Evolutionary conservation across 2,113 vertebrate genomes (phyloP).

Genomic region (Syngnathus typhle): DNA sequence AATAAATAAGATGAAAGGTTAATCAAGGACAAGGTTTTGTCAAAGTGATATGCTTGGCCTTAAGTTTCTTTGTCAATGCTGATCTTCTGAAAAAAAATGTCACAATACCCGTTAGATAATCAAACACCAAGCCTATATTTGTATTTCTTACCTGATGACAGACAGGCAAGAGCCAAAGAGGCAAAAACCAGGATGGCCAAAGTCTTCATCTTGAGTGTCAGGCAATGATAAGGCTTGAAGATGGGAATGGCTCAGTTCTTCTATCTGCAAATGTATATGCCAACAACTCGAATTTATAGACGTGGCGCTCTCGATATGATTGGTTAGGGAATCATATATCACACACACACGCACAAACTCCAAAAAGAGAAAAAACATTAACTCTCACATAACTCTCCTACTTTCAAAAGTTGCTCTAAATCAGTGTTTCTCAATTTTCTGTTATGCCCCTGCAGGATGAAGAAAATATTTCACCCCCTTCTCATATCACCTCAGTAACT

Average conservation of each 20-base stretch:
- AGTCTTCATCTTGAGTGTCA: constrained; percentile 58
- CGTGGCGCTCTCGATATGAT: constrained; percentile 47
- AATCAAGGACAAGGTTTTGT: not conserved
- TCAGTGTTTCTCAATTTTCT: too few relatives aligned
- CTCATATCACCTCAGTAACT: too few relatives aligned
- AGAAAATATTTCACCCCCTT: too few relatives aligned
- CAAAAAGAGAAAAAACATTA: not conserved
- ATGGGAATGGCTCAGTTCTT: constrained; percentile 11
- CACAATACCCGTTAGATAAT: not conserved
- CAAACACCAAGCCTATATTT: too few relatives aligned
- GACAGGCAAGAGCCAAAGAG: constrained; percentile 46
- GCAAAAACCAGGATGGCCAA: constrained; percentile 48
- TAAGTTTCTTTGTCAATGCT: not conserved
- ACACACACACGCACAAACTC: constrained; percentile 39
- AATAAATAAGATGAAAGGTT: not conserved
- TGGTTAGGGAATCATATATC: constrained; percentile 58
- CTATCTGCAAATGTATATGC: constrained; percentile 14
- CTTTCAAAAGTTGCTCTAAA: not conserved
- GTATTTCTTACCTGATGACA: constrained; percentile 47
- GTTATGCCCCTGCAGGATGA: too few relatives aligned
- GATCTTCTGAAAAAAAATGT: not conserved
- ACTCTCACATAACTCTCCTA: not conserved
- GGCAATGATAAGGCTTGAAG: constrained; percentile 15
- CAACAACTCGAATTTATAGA: constrained; percentile 43
- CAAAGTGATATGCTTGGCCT: not conserved